These are phyloP conservation scores for Agonopterix heracliana DNA, from an alignment of 2,888 invertebrate species.

Conservation along the genomic window DNA sequence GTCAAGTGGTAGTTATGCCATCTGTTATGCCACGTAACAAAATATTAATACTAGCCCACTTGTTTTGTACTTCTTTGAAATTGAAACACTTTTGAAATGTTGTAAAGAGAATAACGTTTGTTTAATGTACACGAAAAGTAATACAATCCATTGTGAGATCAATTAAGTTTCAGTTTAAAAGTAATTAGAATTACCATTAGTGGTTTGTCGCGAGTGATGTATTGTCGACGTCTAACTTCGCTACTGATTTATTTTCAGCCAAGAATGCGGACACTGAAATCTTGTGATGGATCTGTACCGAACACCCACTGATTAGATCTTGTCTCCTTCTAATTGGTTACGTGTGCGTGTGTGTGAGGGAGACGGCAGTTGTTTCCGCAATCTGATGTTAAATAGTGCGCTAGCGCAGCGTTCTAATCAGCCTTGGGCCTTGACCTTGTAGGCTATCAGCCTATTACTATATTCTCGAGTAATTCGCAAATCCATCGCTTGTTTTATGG, in stretches of 20 bases:
- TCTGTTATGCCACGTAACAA: too few relatives aligned
- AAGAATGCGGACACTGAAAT: slow-evolving; percentile 55
- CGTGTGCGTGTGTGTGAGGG: slow-evolving; percentile 26
- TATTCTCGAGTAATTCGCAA: slow-evolving; percentile 38
- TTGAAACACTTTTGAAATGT: too few relatives aligned
- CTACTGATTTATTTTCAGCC: slow-evolving; percentile 61
- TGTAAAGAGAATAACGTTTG: too few relatives aligned
- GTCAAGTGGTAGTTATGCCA: too few relatives aligned
- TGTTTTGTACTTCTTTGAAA: too few relatives aligned
- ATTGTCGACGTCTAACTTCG: slow-evolving; percentile 35
- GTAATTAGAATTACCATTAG: slow-evolving; percentile 9
- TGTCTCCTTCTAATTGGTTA: slow-evolving; percentile 9
- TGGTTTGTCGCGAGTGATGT: slow-evolving; percentile 10
- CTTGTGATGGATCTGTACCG: slow-evolving; percentile 47
- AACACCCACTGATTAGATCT: slow-evolving; percentile 25
- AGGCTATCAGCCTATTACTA: slow-evolving; percentile 38
- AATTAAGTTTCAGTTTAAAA: slow-evolving; percentile 1
- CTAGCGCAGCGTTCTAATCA: slow-evolving; percentile 43
- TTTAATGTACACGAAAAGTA: too few relatives aligned
- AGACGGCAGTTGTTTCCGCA: slow-evolving; percentile 29
- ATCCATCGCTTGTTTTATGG: slow-evolving; percentile 8
- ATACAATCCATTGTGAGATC: too few relatives aligned
- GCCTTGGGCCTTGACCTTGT: slow-evolving; percentile 69
- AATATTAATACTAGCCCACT: too few relatives aligned
- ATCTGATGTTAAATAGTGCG: slow-evolving; percentile 23